Evolutionary conservation across 2,797 vertebrate genomes (phyloP).

Genomic region (Varecia variegata): DNA sequence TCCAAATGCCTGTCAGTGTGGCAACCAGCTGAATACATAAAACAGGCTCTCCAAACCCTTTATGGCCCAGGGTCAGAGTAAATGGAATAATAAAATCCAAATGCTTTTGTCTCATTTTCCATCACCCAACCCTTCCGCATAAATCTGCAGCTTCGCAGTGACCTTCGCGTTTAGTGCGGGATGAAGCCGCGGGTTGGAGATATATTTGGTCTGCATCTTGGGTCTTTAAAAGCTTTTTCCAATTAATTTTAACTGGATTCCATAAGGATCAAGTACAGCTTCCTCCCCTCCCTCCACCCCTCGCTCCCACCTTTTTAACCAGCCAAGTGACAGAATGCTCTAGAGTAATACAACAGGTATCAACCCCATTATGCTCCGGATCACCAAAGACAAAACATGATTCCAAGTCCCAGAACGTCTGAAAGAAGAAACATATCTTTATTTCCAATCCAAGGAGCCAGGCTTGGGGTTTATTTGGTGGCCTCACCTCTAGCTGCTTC

Average conservation of each 20-base stretch:
- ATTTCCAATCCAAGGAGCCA: background rate
- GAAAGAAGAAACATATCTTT: background rate
- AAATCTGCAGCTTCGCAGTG: slow-evolving; percentile 94
- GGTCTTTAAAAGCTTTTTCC: slow-evolving; percentile 90
- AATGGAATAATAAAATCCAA: slow-evolving; percentile 99
- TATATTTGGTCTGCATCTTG: slow-evolving; percentile 89
- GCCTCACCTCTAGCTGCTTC: background rate
- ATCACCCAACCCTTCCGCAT: slow-evolving; percentile 90
- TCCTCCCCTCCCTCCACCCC: slow-evolving; percentile 78
- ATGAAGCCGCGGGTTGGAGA: slow-evolving; percentile 85
- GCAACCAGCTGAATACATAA: slow-evolving; percentile 99
- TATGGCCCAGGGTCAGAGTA: slow-evolving; percentile 98
- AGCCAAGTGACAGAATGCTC: slow-evolving; percentile 76
- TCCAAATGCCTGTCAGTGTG: slow-evolving; percentile 99
- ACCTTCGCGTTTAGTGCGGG: slow-evolving; percentile 90
- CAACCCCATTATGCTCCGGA: slow-evolving; percentile 59
- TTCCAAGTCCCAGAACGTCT: background rate
- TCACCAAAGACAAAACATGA: slow-evolving; percentile 63
- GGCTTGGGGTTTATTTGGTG: background rate
- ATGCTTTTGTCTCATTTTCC: slow-evolving; percentile 99
- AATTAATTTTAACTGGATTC: slow-evolving; percentile 91
- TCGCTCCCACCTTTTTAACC: slow-evolving; percentile 80
- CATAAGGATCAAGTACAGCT: slow-evolving; percentile 88
- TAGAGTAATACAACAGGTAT: slow-evolving; percentile 76
- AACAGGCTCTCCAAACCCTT: slow-evolving; percentile 99